Base-by-base conservation (phyloP, 2,113 vertebrate genomes). In the Nipponia nippon region DNA sequence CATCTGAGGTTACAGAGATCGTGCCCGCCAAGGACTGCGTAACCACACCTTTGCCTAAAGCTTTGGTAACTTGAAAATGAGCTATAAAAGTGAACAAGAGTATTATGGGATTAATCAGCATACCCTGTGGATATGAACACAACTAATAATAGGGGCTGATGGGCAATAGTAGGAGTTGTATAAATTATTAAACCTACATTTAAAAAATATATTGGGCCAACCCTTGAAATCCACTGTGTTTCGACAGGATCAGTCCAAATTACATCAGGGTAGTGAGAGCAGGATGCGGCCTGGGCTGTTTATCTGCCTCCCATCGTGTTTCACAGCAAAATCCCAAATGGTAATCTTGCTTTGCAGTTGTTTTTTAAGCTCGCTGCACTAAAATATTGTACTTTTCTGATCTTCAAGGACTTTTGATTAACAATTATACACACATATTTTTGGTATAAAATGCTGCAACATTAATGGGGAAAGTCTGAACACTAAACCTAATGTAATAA, bases 321-420 rank as follows among this genome's bases (percentile, higher is more conserved):
- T 76, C 23, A 11, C 58, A 81, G 52, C 17, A 62, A 84, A 84
- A 89, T 81, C 75, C 34, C 58, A 47, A 75, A 46, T 10, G 7
- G 7, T 34, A 34, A 44, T 38, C 40, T 91, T 7, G 2, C 23
- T 76, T 72, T 58, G 42, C 59, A 34, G 8, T 22, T 62, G 36
- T 5, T 62, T 80, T 66, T 76, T 52, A 82, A 81, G 38, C 7
- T 52, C 12, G 59, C 65, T 22, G 44, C 65, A 46, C 47, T 67
- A 49, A 58, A 91, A 77, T 87, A 61, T 67, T 70, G 58, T 56
- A 83, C 88, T 89, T 94, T 83, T 67, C 69, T 26, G 16, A 86
- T 84, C 63, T 89, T 81, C 42, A 52, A 49, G 36, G 29, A 32
- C 49, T 77, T 94, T 63, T 62, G 8, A 13, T 71, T 71, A 50